Base-by-base conservation (phyloP, 2,113 vertebrate species). In the Rhegmatorhina hoffmannsi region DNA sequence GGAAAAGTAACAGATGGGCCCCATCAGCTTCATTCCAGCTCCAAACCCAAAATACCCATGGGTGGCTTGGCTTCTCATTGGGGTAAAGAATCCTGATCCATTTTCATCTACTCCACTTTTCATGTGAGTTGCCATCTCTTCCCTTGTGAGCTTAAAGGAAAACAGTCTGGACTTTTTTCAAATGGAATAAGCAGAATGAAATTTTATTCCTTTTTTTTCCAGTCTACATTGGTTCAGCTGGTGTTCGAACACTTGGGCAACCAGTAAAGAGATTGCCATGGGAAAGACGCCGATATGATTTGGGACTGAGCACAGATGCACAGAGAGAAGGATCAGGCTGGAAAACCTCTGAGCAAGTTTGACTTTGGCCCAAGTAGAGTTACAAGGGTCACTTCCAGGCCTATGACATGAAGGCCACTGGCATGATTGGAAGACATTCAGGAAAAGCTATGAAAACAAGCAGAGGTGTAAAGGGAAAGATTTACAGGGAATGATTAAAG, bases 401-500 rank as follows among this genome's bases (percentile, higher is more conserved):
- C 76, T 64, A 31, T 90, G 80, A 89, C 80, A 40, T 0, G 9
- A 78, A 96, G 86, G 73, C 69, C 73, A 33, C 60, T 64, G 53
- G 72, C 36, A 78, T 33, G 72, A 82, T 63, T 84, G 94, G 82
- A 93, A 94, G 87, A 93, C 40, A 1, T 90, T 89, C 86, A 92
- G 89, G 75, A 96, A 96, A 84, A 83, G 87, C 60, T 81, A 92
- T 89, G 91, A 90, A 88, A 96, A 89, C 62, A 81, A 92, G 62
- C 58, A 93, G 94, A 94, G 84, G 92, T 94, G 89, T 75, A 92
- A 92, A 95, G 81, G 53, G 56, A 92, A 89, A 93, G 84, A 96
- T 94, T 97, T 97, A 95, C 95, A 91, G 92, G 92, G 85, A 95
- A 89, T 85, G 91, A 96, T 94, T 96, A 88, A 94, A 90, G 87